phyloP scores from a whole-genome alignment of 2,888 invertebrate species.

The Lapara coniferarum region DNA sequence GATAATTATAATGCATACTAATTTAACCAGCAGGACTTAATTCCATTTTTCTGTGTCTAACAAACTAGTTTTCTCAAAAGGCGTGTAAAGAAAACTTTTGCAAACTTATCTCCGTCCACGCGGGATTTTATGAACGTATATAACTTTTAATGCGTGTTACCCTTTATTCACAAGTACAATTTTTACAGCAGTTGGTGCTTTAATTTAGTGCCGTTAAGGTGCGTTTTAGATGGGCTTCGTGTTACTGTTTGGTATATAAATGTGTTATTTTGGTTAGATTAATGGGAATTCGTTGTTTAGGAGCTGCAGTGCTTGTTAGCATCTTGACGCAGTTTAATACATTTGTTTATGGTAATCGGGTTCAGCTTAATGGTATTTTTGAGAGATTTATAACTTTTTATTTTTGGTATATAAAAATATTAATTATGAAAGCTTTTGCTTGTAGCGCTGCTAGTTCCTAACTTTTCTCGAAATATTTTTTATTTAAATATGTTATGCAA shows the following conservation, averaged over 20 bases:
- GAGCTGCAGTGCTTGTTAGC: neutral
- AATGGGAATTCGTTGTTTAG: constrained; percentile 34
- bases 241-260: constrained; percentile 34
- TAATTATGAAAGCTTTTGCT: too few species aligned
- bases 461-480: too few species aligned
- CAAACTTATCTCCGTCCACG: constrained; percentile 33
- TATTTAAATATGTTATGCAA: too few species aligned
- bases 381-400: too few species aligned
- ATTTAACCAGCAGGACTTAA: too few species aligned
- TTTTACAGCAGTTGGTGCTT: neutral
- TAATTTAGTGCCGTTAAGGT: constrained; percentile 23
- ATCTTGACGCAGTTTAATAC: too few species aligned
- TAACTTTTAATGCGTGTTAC: constrained; percentile 38
- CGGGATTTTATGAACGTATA: constrained; percentile 48
- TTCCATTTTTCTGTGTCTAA: neutral
- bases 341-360: too few species aligned
- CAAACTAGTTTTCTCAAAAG: neutral
- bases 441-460: too few species aligned
- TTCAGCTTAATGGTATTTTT: too few species aligned
- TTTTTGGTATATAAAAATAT: too few species aligned
- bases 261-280: constrained; percentile 34
- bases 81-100: constrained; percentile 34
- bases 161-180: neutral
- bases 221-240: constrained; percentile 23
- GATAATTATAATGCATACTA: too few species aligned